Evolutionary conservation across 2,113 vertebrate genomes (phyloP).

Genomic region (Labeo catla): DNA sequence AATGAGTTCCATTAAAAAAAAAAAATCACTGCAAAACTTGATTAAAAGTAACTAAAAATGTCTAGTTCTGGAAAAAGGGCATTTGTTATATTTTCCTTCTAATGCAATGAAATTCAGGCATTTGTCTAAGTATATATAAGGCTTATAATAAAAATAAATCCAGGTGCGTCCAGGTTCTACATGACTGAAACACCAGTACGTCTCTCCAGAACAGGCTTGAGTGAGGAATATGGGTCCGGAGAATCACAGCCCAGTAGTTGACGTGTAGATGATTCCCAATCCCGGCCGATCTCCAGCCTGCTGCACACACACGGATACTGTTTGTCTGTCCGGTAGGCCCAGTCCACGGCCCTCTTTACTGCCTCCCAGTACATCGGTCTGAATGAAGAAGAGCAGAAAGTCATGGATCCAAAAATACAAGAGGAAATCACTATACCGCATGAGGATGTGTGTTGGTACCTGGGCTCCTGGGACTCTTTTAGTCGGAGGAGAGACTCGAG

Average conservation of each 20-base stretch:
- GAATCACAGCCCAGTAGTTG: constrained; percentile 73
- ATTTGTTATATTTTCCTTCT: too few species aligned
- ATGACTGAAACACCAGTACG: not conserved
- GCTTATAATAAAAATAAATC: too few species aligned
- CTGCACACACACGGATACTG: constrained; percentile 81
- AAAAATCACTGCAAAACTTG: too few species aligned
- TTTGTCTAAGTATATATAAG: too few species aligned
- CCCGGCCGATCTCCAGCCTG: constrained; percentile 80
- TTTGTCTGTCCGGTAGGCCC: constrained; percentile 78
- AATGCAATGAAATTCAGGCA: too few species aligned
- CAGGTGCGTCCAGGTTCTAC: not conserved
- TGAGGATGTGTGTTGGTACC: constrained; percentile 55
- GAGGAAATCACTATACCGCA: not conserved
- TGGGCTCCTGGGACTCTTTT: constrained; percentile 65
- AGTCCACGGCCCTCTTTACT: constrained; percentile 76
- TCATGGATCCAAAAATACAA: not conserved
- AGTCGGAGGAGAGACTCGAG: constrained; percentile 77
- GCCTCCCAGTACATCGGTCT: constrained; percentile 64
- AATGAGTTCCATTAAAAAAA: too few species aligned
- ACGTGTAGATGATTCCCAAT: constrained; percentile 82
- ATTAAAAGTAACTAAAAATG: too few species aligned
- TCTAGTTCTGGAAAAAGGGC: too few species aligned
- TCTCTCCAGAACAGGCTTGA: constrained; percentile 55
- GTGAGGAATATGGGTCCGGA: constrained; percentile 60
- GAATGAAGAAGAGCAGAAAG: not conserved